A percentile compares a stretch with the other conserved stretches of the same genome.
phyloP scores from a whole-genome alignment of 2,113 vertebrate genomes.

The Alexandromys fortis region DNA sequence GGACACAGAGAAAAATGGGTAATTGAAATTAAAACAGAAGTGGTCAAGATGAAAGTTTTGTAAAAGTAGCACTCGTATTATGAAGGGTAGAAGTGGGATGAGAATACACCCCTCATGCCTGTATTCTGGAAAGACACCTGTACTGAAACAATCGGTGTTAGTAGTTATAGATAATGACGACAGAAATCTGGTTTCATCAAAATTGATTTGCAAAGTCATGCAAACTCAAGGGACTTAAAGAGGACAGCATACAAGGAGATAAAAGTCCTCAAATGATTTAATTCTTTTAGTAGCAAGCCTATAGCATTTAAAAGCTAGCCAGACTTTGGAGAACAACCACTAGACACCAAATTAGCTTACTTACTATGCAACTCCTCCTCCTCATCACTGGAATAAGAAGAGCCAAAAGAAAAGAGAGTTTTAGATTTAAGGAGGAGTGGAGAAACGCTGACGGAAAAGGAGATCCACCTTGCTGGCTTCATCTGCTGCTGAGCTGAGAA shows the following conservation, averaged over 20 bases:
- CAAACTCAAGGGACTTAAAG: neutral
- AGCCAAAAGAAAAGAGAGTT: constrained; percentile 91
- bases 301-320: neutral
- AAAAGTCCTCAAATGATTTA: neutral
- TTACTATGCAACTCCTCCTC: constrained; percentile 93
- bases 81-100: neutral
- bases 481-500: constrained; percentile 86
- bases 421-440: constrained; percentile 95
- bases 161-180: neutral
- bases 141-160: neutral
- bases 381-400: constrained; percentile 95
- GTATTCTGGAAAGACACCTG: neutral
- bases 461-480: constrained; percentile 91
- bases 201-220: constrained; percentile 30
- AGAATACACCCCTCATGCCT: neutral
- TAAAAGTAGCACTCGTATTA: neutral
- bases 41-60: neutral
- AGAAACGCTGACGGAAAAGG: constrained; percentile 95
- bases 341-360: constrained; percentile 82
- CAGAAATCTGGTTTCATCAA: neutral
- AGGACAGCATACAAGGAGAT: neutral
- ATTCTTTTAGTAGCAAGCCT: constrained; percentile 22
- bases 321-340: constrained; percentile 44
- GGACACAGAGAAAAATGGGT: neutral
- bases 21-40: neutral